Evolutionary conservation across 1,140 invertebrate genomes (phyloP), one percentile per base, ranked within the genome.

Genomic region (Drosophila sucinea): DNA sequence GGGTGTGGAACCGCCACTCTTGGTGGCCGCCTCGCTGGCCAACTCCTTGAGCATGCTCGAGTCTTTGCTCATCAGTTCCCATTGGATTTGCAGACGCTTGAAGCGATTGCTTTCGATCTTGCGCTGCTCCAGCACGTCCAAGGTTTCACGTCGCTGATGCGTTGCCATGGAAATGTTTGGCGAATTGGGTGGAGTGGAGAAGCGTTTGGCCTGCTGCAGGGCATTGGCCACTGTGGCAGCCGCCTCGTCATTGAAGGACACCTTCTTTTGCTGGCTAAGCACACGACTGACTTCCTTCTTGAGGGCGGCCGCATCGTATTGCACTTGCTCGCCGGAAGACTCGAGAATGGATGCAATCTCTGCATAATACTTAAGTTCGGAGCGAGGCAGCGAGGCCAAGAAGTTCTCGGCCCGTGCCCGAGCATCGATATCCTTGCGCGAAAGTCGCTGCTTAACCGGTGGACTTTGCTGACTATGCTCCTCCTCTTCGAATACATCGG

Each of bases 41-140:
- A 92, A 66, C 38, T 92, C 91, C 60, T 91, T 92, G 17, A 91
- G 75, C 86, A 92, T 90, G 60, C 77, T 90, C 6, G 90, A 91
- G 56, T 92, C 93, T 66, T 93, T 94, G 78, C 94, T 94, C 67
- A 97, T 93, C 90, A 96, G 94, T 92, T 98, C 97, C 97, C 97
- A 98, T 87, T 97, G 97, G 90, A 96, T 95, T 83, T 97, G 97
- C 33, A 98, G 91, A 35, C 95, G 94, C 41, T 95, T 94, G 92
- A 97, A 98, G 58, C 91, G 91, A 89, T 92, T 92, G 41, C 87
- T 92, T 54, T 91, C 89, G 38, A 92, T 91, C 67, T 92, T 92
- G 1, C 85, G 87, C 77, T 91, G 90, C 72, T 92, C 90, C 29
- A 81, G 60, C 35, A 85, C 90, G 6, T 91, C 91, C 8, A 90